Conservation (phyloP, 2,888 invertebrate genomes). For the Cinara cedri region DNA sequence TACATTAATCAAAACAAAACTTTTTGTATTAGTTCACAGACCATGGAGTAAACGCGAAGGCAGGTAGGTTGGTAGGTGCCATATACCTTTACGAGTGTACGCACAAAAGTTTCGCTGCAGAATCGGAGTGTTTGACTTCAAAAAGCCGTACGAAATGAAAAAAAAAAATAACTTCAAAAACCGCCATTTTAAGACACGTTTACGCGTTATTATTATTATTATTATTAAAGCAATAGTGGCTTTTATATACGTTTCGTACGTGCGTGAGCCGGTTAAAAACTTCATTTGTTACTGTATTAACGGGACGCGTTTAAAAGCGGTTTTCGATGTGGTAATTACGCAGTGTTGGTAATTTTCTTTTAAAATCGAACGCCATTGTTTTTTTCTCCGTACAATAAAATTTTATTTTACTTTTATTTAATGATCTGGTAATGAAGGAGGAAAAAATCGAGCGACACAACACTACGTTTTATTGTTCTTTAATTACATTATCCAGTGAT, state of each 20-base stretch:
- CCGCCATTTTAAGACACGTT: constrained; percentile 10
- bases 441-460: too few relatives aligned
- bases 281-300: not conserved
- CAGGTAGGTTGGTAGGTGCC: too few relatives aligned
- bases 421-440: too few relatives aligned
- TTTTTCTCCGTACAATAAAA: too few relatives aligned
- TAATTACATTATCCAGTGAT: too few relatives aligned
- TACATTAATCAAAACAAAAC: constrained; percentile 43
- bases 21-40: constrained; percentile 18
- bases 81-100: not conserved
- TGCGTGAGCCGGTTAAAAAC: not conserved
- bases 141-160: too few relatives aligned
- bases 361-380: not conserved
- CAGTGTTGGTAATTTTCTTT: not conserved
- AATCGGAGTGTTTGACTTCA: constrained; percentile 6
- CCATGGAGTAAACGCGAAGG: not conserved
- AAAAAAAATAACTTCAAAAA: constrained; percentile 6
- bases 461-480: too few relatives aligned
- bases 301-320: not conserved
- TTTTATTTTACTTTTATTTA: too few relatives aligned
- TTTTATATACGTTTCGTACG: not conserved
- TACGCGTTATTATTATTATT: not conserved
- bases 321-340: too few relatives aligned
- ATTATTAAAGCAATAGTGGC: not conserved
- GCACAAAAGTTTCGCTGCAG: not conserved